Percentiles rank a stretch among this genome's conserved stretches.
These are phyloP conservation scores for Cygnus buccinator DNA, from an alignment of 2,113 vertebrate species.

Conservation along the genomic window DNA sequence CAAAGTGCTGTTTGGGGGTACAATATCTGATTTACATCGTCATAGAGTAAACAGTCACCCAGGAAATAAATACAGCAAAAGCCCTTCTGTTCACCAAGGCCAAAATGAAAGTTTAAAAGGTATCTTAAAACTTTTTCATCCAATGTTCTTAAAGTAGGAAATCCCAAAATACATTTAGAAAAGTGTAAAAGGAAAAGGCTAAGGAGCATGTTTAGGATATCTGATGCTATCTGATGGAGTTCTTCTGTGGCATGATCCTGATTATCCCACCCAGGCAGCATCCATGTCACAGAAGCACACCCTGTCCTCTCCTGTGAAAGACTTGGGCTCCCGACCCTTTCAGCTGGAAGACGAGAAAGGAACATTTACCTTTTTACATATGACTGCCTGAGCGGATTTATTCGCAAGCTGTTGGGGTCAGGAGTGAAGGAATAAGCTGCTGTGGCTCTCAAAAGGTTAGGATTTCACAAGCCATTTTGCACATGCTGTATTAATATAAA, in stretches of 20 bases:
- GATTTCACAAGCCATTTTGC: not conserved
- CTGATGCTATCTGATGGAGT: not conserved
- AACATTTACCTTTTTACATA: not conserved
- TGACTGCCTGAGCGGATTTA: not conserved
- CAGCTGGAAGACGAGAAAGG: not conserved
- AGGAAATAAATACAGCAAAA: not conserved
- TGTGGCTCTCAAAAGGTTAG: not conserved
- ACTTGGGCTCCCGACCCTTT: not conserved
- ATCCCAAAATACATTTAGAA: not conserved
- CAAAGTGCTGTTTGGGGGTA: not conserved
- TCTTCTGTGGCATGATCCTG: not conserved
- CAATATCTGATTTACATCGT: not conserved
- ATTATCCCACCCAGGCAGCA: not conserved
- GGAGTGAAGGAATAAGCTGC: not conserved
- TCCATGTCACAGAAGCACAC: not conserved
- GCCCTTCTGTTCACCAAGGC: not conserved
- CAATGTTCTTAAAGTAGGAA: not conserved
- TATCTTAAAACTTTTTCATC: not conserved
- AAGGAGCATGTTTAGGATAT: not conserved
- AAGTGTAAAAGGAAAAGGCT: not conserved
- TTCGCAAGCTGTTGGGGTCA: not conserved
- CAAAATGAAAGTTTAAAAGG: not conserved
- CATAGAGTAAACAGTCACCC: not conserved
- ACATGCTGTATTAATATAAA: rapidly evolving
- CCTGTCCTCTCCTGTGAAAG: not conserved